Base-by-base conservation (phyloP, 1,140 invertebrate genomes). In the Phthorimaea operculella region DNA sequence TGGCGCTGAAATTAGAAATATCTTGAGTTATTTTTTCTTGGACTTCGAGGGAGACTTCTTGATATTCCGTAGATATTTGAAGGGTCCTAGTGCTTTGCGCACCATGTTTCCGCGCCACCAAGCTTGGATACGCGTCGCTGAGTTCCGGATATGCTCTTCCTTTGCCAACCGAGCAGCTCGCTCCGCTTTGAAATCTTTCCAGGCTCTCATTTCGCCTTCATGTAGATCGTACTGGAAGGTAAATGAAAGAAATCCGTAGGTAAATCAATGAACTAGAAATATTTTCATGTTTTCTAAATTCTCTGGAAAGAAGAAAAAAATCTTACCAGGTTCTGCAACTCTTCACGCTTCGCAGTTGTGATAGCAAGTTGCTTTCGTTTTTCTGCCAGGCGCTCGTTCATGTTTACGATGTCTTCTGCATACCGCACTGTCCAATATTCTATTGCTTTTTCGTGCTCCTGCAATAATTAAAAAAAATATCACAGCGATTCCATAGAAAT, bases 51-150 rank as follows among this genome's bases (percentile, higher is more conserved):
- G 55, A 33, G 60, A 16, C 58, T 79, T 80, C 56, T 80, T 84
- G 10, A 59, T 72, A 57, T 89, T 90, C 39, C 64, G 63, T 4
- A 85, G 68, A 62, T 88, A 89, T 60, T 87, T 86, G 72, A 88
- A 91, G 18, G 87, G 87, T 17, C 90, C 90, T 33, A 92, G 76
- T 54, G 88, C 88, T 55, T 87, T 81, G 11, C 90, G 87, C 15
- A 91, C 90, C 90, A 92, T 91, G 11, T 90, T 74, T 11, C 90
- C 90, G 54, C 90, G 86, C 90, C 91, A 92, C 88, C 90, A 92
- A 0, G 92, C 88, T 74, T 90, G 89, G 51, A 92, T 90, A 4
- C 67, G 63, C 12, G 70, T 76, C n/a, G 83, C 83, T n/a, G 79
- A 74, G 8, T 36, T 33, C 0, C 70, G 72, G 10, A 64, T 28